phyloP scores from a whole-genome alignment of 64 coral and sea anemone species.

The Catalaphyllia jardinei region DNA sequence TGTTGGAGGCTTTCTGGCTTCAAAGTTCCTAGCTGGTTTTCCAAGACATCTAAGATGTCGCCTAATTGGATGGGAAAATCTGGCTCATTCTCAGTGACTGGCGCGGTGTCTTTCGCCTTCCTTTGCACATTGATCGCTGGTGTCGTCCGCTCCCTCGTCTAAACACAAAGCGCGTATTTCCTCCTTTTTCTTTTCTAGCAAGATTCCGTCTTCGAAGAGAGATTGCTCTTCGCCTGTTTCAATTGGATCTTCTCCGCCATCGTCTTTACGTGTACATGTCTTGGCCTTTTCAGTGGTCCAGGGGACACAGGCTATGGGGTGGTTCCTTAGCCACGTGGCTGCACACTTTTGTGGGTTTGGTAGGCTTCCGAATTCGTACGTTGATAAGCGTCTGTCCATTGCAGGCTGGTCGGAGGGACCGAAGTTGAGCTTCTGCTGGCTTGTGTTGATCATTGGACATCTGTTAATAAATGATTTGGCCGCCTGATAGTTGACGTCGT shows the following conservation, averaged over 20 bases:
- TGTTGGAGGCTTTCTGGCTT: too few species aligned
- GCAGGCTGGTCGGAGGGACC: slow-evolving; percentile 29
- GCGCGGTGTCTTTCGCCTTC: too few species aligned
- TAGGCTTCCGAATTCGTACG: slow-evolving; percentile 24
- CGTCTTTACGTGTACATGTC: not conserved
- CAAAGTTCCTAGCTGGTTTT: too few species aligned
- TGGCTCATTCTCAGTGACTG: too few species aligned
- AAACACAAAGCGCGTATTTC: too few species aligned
- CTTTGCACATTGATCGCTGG: too few species aligned
- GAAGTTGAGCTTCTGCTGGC: slow-evolving; percentile 6
- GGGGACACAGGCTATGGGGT: slow-evolving; percentile 40
- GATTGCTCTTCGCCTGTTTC: not conserved
- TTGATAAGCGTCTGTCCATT: slow-evolving; percentile 14
- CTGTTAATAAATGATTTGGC: not conserved
- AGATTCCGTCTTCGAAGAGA: too few species aligned
- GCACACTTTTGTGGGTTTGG: slow-evolving; percentile 36
- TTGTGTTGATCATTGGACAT: slow-evolving; percentile 29
- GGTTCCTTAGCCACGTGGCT: slow-evolving; percentile 4
- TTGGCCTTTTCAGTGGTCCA: slow-evolving; percentile 1
- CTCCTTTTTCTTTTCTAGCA: too few species aligned
- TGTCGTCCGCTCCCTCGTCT: too few species aligned
- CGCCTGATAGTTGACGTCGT: not conserved
- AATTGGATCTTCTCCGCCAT: not conserved
- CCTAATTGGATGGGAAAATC: too few species aligned
- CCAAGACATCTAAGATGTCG: too few species aligned